Evolutionary conservation across 2,888 invertebrate species (phyloP).

Genomic region (Archaeoteleia sp.): DNA sequence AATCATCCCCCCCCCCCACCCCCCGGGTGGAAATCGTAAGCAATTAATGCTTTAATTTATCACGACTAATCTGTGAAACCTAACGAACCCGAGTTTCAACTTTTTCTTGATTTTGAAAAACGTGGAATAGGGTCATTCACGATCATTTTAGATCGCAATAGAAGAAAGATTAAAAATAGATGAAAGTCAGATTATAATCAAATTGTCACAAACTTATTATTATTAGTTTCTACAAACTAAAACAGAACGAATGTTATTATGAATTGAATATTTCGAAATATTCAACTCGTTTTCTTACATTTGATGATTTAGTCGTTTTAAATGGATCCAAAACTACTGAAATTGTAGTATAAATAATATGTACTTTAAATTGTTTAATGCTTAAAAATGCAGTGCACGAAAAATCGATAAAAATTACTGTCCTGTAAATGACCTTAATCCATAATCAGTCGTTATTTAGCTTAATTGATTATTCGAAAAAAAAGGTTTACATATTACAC

Average conservation of each 20-base stretch:
- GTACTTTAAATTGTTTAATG: too few relatives aligned
- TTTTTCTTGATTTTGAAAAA: slow-evolving; percentile 28
- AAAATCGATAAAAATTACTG: slow-evolving; percentile 31
- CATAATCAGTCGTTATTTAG: slow-evolving; percentile 38
- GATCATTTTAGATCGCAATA: slow-evolving; percentile 7
- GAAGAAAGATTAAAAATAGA: slow-evolving; percentile 24
- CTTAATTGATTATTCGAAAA: slow-evolving; percentile 25
- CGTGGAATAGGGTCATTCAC: slow-evolving; percentile 37
- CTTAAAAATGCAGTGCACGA: slow-evolving; percentile 19
- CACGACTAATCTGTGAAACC: neutral
- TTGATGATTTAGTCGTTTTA: too few relatives aligned
- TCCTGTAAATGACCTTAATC: slow-evolving; percentile 56
- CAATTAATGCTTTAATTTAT: too few relatives aligned
- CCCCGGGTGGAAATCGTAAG: too few relatives aligned
- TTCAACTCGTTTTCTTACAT: too few relatives aligned
- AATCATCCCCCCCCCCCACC: too few relatives aligned
- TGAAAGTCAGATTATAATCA: slow-evolving; percentile 4
- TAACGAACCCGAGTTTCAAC: neutral
- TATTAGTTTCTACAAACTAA: too few relatives aligned
- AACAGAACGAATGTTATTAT: too few relatives aligned
- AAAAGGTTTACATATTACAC: slow-evolving; percentile 47
- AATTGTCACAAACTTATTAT: slow-evolving; percentile 20
- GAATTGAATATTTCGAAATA: too few relatives aligned
- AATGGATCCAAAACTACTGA: too few relatives aligned
- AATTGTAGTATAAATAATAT: too few relatives aligned